phyloP scores from a whole-genome alignment of 2,113 vertebrate genomes.

The Cyanocitta stelleri region DNA sequence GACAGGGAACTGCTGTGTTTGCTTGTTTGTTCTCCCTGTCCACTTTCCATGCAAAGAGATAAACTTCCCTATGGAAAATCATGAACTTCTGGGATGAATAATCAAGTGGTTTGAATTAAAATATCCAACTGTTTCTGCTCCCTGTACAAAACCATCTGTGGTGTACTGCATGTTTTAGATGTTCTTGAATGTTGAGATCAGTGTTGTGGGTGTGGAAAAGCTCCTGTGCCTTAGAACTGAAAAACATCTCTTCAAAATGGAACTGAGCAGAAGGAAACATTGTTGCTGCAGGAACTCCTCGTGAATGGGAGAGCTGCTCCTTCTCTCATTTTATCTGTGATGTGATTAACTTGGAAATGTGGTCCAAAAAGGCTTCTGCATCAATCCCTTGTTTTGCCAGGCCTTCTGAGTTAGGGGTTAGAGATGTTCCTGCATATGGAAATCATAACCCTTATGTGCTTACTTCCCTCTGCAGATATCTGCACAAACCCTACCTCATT shows the following conservation, averaged over 20 bases:
- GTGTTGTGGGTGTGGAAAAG: background rate
- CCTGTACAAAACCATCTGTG: background rate
- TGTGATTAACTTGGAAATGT: background rate
- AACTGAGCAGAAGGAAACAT: background rate
- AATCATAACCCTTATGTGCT: background rate
- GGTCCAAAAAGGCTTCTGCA: background rate
- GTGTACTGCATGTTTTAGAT: background rate
- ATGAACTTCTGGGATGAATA: background rate
- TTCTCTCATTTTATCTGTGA: background rate
- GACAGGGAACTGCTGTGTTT: background rate
- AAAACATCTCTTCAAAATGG: background rate
- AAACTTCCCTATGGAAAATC: background rate
- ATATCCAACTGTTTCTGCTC: background rate
- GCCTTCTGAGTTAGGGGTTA: background rate
- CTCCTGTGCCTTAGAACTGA: background rate
- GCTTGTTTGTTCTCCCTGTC: background rate
- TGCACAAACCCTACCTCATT: slow-evolving; percentile 99
- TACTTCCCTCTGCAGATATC: slow-evolving; percentile 75
- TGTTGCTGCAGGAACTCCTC: background rate
- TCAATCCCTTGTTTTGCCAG: background rate
- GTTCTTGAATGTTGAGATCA: background rate
- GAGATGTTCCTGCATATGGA: background rate
- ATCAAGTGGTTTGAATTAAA: background rate
- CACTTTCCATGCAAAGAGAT: background rate
- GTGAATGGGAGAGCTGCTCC: background rate